Conservation (phyloP, 2,113 vertebrate species). For the Amazona guildingii region DNA sequence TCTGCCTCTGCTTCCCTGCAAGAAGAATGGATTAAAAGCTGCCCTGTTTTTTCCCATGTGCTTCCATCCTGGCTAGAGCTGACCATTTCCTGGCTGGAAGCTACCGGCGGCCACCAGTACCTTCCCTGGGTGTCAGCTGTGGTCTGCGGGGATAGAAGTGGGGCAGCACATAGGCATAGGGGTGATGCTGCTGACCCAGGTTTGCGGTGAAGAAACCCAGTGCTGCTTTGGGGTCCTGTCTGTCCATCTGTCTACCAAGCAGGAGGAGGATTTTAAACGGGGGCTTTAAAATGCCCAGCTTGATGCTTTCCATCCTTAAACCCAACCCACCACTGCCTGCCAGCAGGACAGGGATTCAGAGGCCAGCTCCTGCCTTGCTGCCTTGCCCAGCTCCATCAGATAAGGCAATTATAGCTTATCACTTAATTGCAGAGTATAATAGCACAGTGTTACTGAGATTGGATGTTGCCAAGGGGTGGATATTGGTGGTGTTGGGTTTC, state of each 20-base stretch:
- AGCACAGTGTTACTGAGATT: background rate
- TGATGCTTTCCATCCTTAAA: background rate
- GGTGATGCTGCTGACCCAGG: background rate
- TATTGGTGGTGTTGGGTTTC: rapidly evolving
- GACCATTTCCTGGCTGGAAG: rapidly evolving
- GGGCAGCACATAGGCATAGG: rapidly evolving
- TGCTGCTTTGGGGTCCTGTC: background rate
- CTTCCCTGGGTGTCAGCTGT: background rate
- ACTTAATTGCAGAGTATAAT: background rate
- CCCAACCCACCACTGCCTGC: no score
- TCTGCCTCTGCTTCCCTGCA: background rate
- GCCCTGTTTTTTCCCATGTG: rapidly evolving
- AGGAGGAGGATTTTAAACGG: background rate
- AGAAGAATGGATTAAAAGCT: background rate
- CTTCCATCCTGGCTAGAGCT: background rate
- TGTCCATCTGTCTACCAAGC: background rate
- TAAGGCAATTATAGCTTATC: background rate
- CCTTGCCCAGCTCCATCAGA: background rate
- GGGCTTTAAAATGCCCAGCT: background rate
- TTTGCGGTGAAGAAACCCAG: rapidly evolving
- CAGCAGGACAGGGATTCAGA: background rate
- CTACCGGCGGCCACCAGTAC: rapidly evolving
- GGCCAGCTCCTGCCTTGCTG: background rate
- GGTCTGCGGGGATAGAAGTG: background rate
- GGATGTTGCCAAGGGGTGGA: background rate